Base-by-base conservation (phyloP, 2,797 vertebrate genomes). In the Pipistrellus pygmaeus region DNA sequence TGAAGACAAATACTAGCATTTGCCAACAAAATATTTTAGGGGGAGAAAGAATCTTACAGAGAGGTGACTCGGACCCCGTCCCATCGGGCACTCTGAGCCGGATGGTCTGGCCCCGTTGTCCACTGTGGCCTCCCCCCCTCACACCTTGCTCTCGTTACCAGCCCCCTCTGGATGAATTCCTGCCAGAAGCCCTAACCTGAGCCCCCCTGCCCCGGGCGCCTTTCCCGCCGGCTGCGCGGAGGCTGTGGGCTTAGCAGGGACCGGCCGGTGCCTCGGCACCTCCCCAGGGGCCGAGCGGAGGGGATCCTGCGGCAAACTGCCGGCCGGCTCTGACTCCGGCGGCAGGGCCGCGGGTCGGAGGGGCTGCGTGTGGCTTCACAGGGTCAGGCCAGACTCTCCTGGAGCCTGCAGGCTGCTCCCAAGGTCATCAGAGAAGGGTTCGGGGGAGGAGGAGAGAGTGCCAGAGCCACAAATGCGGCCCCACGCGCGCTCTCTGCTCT, bases 401-500 rank as follows among this genome's bases (percentile, higher is more conserved):
- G n/a, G 1, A 66, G 60, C 44, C 69, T 30, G 27, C 35, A 32
- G 62, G 35, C 64, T 4, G 17, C 51, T 73, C 83, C 44, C 75
- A 44, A 10, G 23, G 30, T 69, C 92, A 32, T 20, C 10, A 3
- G 38, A 73, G 78, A 73, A 35, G 12, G 32, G 68, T 11, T 11
- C 1, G 15, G 57, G 71, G 71, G 25, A 57, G 15, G 30, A 46
- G 57, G 0, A 13, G 62, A 48, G 8, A 14, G 55, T 1, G 2
- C 72, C 17, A 17, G 64, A 32, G 69, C 21, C 66, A 32, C 86
- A 81, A 41, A 46, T 1, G 38, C 0, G 4, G 14, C 46, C 66
- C 80, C 0, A 1, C n/a, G 17, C 57, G 0, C 0, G n/a, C 27
- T 51, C 44, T 11, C 0, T 2, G 32, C 1, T 13, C 78, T 11